phyloP scores from a whole-genome alignment of 1,140 invertebrate genomes.

The Drosophila eugracilis region DNA sequence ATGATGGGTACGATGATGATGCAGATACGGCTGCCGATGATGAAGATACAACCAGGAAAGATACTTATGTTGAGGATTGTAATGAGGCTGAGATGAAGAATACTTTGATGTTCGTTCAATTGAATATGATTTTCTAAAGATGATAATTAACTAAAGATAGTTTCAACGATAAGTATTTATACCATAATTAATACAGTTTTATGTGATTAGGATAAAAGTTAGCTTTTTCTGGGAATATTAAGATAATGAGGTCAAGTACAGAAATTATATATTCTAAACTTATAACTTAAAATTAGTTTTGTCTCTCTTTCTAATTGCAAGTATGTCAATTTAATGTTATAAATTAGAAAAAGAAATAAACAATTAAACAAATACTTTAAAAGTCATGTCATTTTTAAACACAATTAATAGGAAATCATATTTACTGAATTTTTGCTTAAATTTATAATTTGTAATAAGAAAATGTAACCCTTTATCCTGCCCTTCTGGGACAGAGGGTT shows the following conservation, averaged over 20 bases:
- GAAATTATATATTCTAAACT: too few relatives aligned
- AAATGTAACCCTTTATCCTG: neutral
- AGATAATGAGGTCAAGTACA: too few relatives aligned
- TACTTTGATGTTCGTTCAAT: conserved; percentile 17
- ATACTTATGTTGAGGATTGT: conserved; percentile 13
- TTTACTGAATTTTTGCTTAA: too few relatives aligned
- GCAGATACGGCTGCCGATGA: conserved; percentile 26
- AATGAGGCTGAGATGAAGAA: conserved; percentile 21
- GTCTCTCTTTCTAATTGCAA: too few relatives aligned
- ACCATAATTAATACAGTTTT: conserved; percentile 3
- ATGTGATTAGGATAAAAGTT: neutral
- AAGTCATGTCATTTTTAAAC: too few relatives aligned
- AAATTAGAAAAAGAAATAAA: too few relatives aligned
- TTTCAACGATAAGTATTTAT: neutral
- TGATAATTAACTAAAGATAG: conserved; percentile 1
- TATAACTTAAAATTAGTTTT: too few relatives aligned
- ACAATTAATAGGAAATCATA: too few relatives aligned
- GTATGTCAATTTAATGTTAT: too few relatives aligned
- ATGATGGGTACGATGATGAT: conserved; percentile 13
- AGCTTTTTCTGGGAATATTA: too few relatives aligned
- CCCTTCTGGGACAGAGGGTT: neutral
- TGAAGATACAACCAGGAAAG: conserved; percentile 13
- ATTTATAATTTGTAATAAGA: too few relatives aligned
- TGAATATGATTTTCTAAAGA: neutral
- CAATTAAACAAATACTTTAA: too few relatives aligned